Evolutionary conservation across 2,113 vertebrate genomes (phyloP), one percentile per base, ranked within the genome.

Genomic region (Clinocottus analis): DNA sequence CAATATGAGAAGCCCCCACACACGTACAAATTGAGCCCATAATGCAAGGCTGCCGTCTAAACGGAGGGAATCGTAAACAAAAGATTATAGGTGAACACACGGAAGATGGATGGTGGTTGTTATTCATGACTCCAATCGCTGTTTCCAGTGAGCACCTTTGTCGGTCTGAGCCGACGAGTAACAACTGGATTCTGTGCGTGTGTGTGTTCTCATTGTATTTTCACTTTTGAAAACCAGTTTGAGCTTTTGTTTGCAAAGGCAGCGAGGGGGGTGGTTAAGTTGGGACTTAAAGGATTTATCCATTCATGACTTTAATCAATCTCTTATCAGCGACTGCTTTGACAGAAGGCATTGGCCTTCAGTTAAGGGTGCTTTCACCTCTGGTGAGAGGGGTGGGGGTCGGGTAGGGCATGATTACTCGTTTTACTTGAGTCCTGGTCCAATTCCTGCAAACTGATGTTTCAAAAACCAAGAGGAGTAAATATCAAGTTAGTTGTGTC

Each of bases 61-160:
- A 49, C 43, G 39, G 51, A 83, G 45, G 1, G 29, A 73, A 77
- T 80, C 45, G 67, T 85, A 90, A 90, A 88, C 75, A 80, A 85
- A 72, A 76, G 83, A 89, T 90, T 83, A 81, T n/a, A 85, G 84
- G 72, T 63, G 53, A 69, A 66, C 19, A 17, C 35, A 17, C 19
- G 5, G 10, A 68, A 88, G 68, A 77, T 33, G 41, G 68, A 77
- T 37, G 41, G 23, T 75, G 58, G 75, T 75, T 87, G 72, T 83
- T 85, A 84, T 85, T 84, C 70, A 39, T 82, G 72, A 43, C 72
- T 85, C 3, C 21, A 80, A 60, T 75, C 49, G 31, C 23, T 29
- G 78, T 55, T 86, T 65, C 49, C 51, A 75, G 62, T 65, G 47
- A 83, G 67, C 71, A 61, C 21, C 62, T 8, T 0, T 79, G 72